phyloP scores from a whole-genome alignment of 1,140 invertebrate genomes.

The Lineus longissimus region DNA sequence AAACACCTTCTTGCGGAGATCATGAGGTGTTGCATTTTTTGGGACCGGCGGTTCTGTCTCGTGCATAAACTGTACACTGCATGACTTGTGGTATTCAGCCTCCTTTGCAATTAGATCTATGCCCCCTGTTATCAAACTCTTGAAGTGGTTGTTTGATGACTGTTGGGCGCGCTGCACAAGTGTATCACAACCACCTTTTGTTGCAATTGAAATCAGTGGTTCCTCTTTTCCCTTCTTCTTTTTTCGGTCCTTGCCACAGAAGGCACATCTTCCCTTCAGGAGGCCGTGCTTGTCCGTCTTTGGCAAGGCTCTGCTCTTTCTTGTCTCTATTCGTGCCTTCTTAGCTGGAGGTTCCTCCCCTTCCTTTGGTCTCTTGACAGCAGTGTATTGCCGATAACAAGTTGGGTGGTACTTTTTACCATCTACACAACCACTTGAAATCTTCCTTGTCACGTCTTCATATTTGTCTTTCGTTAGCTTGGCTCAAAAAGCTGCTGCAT shows the following conservation, averaged over 20 bases:
- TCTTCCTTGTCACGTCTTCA: too few species aligned
- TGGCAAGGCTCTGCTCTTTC: background rate
- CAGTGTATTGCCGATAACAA: too few species aligned
- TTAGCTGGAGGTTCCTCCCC: background rate
- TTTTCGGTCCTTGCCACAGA: constrained; percentile 3
- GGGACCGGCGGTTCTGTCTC: background rate
- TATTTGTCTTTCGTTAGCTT: too few species aligned
- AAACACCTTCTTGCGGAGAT: background rate
- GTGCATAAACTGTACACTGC: background rate
- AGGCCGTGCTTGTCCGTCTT: constrained; percentile 2
- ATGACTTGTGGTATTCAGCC: constrained; percentile 18
- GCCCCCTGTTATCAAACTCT: too few species aligned
- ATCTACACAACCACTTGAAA: too few species aligned
- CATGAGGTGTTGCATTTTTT: background rate
- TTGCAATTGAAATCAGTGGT: background rate
- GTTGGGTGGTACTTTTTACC: too few species aligned
- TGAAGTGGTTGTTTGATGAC: background rate
- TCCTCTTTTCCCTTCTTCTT: constrained; percentile 5
- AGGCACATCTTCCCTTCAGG: constrained; percentile 10
- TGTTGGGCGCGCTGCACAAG: background rate
- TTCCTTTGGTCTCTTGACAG: too few species aligned
- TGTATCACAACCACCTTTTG: constrained; percentile 10
- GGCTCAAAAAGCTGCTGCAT: too few species aligned
- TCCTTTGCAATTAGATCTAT: too few species aligned
- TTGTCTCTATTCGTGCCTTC: background rate